These are phyloP conservation scores for Hirtodrosophila duncani DNA, from an alignment of 2,888 invertebrate genomes.

Conservation along the genomic window DNA sequence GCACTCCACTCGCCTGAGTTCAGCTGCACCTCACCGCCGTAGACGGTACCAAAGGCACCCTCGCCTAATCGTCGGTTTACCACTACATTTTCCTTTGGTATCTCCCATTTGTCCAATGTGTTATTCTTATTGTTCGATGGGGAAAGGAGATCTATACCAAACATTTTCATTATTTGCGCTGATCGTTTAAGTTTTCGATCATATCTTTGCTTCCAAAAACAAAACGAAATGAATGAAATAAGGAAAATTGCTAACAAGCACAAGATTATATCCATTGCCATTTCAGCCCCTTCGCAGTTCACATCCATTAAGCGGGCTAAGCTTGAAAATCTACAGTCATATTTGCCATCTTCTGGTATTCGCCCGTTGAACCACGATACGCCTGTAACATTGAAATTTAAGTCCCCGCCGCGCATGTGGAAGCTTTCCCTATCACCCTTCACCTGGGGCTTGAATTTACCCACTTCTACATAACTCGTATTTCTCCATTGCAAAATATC, in stretches of 20 bases:
- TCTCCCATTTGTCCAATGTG: constrained; percentile 91
- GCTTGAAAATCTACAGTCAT: constrained; percentile 83
- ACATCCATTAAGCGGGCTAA: constrained; percentile 84
- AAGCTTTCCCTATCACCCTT: constrained; percentile 55
- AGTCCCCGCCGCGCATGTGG: constrained; percentile 16
- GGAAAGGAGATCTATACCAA: constrained; percentile 82
- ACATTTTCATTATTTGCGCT: constrained; percentile 84
- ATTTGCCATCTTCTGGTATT: constrained; percentile 84
- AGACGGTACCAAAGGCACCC: constrained; percentile 95
- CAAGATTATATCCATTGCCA: constrained; percentile 82
- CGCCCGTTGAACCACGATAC: constrained; percentile 16
- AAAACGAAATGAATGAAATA: constrained; percentile 80
- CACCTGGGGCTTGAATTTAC: constrained; percentile 81
- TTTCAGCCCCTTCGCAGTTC: constrained; percentile 83
- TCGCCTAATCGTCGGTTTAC: constrained; percentile 91
- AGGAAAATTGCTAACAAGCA: constrained; percentile 79
- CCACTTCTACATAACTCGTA: constrained; percentile 79
- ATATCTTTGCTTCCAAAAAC: constrained; percentile 84
- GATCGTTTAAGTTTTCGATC: constrained; percentile 83
- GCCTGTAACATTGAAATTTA: constrained; percentile 66
- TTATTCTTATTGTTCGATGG: constrained; percentile 78
- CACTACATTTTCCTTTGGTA: constrained; percentile 89
- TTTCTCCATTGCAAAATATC: constrained; percentile 82
- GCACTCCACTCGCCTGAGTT: constrained; percentile 87
- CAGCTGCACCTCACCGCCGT: constrained; percentile 88